Base-by-base conservation (phyloP, 2,113 vertebrate genomes). In the Otolemur garnettii region DNA sequence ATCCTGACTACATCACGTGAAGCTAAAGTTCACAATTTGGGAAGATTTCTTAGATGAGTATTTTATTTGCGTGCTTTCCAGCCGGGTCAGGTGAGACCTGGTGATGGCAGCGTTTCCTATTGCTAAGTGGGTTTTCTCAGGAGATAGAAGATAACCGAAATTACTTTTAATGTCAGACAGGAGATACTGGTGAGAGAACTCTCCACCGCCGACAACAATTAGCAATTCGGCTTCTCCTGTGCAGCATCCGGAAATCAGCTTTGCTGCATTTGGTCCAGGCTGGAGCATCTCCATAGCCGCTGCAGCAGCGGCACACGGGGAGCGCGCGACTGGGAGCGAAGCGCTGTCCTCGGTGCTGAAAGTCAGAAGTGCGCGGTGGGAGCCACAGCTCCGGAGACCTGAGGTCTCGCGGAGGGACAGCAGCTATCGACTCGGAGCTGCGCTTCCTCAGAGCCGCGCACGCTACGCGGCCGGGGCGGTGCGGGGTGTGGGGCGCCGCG, bases 331-430 rank as follows among this genome's bases (percentile, higher is more conserved):
- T 0, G 12, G 0, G 38, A 24, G 26, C 9, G 21, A 24, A 45
- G 93, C 92, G 95, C 98, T 98, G 99, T 99, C 99, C 98, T 96
- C 98, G 98, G 98, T 98, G 98, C 98, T 98, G 98, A 98, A 98
- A 97, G 90, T 78, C 83, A 38, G n/a, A 62, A 38, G 50, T 19
- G 0, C 45, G 38, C 35, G 38, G 30, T 45, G 93, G 92, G 95
- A 64, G 79, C 59, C 5, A 38, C 82, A 2, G 57, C 80, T 91
- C 33, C 14, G 5, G n/a, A 33, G 74, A 66, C 62, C 42, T 1
- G 42, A 53, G 75, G 91, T 90, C 87, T 77, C 19, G 9, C 33
- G 4, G 4, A 22, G n/a, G 30, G 57, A 53, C 33, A 7, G 60
- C 66, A 4, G 93, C 89, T 0, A 24, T 86, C 0, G 22, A 45